Base-by-base conservation (phyloP, 2,797 vertebrate species). In the Manis javanica region DNA sequence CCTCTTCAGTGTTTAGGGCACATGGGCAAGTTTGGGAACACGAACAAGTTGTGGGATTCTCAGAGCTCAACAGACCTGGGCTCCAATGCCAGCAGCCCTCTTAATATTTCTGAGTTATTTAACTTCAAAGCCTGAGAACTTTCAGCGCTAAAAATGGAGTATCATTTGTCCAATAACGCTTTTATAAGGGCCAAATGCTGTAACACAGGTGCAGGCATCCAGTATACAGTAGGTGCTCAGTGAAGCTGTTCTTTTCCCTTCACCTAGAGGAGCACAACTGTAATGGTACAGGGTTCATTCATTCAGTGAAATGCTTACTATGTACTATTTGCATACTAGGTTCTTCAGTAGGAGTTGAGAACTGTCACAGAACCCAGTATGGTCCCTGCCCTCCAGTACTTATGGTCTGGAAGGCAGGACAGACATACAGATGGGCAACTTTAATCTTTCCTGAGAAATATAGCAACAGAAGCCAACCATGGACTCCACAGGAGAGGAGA, bases 41-140 rank as follows among this genome's bases (percentile, higher is more conserved):
- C 9, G 26, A 66, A 34, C 63, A 74, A 29, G 53, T n/a, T 39
- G 39, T 59, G 11, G 31, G 63, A 71, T 90, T 85, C 79, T 46
- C 53, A 31, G 46, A 88, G 18, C 37, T 71, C 61, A 37, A 71
- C 0, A 75, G 29, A 91, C 37, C 18, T 39, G 31, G 53, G n/a
- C 21, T 87, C 37, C 29, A 72, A 59, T 8, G 39, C 14, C 71
- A 69, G n/a, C 11, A 49, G 24, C 34, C 57, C 12, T 34, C 42
- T 94, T 71, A 42, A 2, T 63, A 78, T 78, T 49, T 79, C 78
- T 75, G n/a, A 92, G 72, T 89, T 75, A 63, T 29, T 55, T 61
- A 18, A 81, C 49, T 71, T 92, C 26, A 88, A 90, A 95, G 42
- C 42, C 57, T 84, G 29, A 79, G 46, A 64, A 57, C 85, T 74